phyloP scores from a whole-genome alignment of 1,140 invertebrate species.

The Pemphigus obesinymphae region DNA sequence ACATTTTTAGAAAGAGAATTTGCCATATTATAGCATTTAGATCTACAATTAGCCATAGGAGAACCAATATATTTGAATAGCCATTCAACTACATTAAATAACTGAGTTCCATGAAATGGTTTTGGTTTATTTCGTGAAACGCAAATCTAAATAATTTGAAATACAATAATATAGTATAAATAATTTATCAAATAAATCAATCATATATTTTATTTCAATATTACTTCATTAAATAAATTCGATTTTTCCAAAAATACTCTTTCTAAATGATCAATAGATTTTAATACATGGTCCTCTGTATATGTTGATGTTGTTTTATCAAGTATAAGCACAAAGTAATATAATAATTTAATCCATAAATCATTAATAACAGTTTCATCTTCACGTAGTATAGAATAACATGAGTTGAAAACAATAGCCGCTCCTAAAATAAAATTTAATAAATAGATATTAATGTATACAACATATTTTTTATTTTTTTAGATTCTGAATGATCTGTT shows the following conservation, averaged over 20 bases:
- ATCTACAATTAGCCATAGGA: not conserved
- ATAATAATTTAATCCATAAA: not conserved
- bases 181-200: not conserved
- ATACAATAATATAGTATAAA: no score
- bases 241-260: constrained; percentile 14
- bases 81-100: constrained; percentile 10
- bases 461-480: not conserved
- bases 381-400: not conserved
- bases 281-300: not conserved
- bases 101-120: not conserved
- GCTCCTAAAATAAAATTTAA: not conserved
- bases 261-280: constrained; percentile 4
- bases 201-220: not conserved
- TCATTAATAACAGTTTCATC: not conserved
- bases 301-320: not conserved
- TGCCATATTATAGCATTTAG: not conserved
- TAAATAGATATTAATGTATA: not conserved
- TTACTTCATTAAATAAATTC: constrained; percentile 6
- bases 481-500: no score
- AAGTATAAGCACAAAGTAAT: not conserved
- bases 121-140: not conserved
- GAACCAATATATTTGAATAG: not conserved
- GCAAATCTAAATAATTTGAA: not conserved
- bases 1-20: not conserved
- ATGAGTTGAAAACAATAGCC: constrained; percentile 7